Evolutionary conservation across 1,140 invertebrate species (phyloP).

Genomic region (Latrodectus geometricus): DNA sequence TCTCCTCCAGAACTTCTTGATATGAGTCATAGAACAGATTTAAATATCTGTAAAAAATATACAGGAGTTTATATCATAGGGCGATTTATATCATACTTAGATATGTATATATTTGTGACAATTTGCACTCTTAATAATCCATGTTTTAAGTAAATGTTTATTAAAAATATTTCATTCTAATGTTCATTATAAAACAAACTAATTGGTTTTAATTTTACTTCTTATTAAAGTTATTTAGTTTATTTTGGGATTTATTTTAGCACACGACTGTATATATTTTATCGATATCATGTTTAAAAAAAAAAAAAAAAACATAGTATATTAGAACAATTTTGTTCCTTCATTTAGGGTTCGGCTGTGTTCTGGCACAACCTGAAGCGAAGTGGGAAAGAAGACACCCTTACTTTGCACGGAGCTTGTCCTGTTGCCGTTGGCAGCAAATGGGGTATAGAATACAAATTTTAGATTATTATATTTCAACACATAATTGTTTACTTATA

Average conservation of each 20-base stretch:
- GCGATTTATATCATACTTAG: background rate
- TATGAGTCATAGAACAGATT: slow-evolving; percentile 47
- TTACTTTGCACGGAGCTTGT: slow-evolving; percentile 72
- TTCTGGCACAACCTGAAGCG: slow-evolving; percentile 73
- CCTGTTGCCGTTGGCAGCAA: slow-evolving; percentile 72
- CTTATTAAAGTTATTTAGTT: too few species aligned
- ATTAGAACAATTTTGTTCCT: background rate
- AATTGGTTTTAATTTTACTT: too few species aligned
- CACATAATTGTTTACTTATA: too few species aligned
- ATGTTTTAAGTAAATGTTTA: too few species aligned
- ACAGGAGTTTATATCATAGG: background rate
- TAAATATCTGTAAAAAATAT: slow-evolving; percentile 22
- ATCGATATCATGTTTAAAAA: too few species aligned
- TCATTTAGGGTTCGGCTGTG: slow-evolving; percentile 59
- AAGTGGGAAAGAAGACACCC: slow-evolving; percentile 69
- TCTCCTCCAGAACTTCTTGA: slow-evolving; percentile 45
- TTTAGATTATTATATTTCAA: background rate
- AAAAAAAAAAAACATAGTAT: background rate
- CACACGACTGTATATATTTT: too few species aligned
- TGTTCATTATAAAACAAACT: too few species aligned
- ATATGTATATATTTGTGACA: background rate
- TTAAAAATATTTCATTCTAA: too few species aligned
- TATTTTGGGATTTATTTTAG: too few species aligned
- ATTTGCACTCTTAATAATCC: too few species aligned
- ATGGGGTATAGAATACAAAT: slow-evolving; percentile 70